phyloP scores from a whole-genome alignment of 1,140 invertebrate species.

The Dreissena polymorpha region DNA sequence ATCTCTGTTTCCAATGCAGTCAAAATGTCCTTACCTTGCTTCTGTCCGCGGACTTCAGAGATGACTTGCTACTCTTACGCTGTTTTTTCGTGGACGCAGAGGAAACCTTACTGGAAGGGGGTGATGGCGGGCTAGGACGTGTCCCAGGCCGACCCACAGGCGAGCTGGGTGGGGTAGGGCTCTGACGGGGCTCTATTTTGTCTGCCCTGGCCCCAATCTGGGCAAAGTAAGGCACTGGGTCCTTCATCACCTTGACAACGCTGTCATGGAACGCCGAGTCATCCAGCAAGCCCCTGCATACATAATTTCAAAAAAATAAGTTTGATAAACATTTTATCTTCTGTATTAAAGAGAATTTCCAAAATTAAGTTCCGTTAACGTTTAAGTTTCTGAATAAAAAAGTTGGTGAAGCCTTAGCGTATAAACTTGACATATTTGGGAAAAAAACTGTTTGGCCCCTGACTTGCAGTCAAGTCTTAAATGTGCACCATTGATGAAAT shows the following conservation, averaged over 20 bases:
- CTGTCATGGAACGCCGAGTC: conserved; percentile 75
- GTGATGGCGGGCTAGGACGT: conserved; percentile 18
- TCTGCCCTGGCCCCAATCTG: conserved; percentile 66
- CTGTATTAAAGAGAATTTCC: too few species aligned
- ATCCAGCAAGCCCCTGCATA: conserved; percentile 77
- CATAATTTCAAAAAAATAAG: conserved; percentile 35
- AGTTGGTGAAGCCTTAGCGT: too few species aligned
- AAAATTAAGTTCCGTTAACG: too few species aligned
- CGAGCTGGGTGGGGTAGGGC: conserved; percentile 28
- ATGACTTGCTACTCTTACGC: conserved; percentile 30
- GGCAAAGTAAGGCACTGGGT: conserved; percentile 75
- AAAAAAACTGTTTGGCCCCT: too few species aligned
- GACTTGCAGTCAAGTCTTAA: too few species aligned
- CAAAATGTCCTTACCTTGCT: conserved; percentile 44
- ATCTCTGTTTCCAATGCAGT: too few species aligned
- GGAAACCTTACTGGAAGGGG: not conserved
- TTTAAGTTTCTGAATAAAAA: too few species aligned
- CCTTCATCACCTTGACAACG: conserved; percentile 72
- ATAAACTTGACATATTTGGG: too few species aligned
- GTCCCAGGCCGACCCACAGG: conserved; percentile 16
- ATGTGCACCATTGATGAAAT: too few species aligned
- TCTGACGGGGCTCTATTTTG: not conserved
- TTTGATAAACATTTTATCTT: too few species aligned
- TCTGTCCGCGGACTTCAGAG: conserved; percentile 13
- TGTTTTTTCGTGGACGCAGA: conserved; percentile 23